A percentile compares a stretch with the other conserved stretches of the same genome.
Evolutionary conservation across 1,140 invertebrate species (phyloP).

Genomic region (Helicoverpa armigera): DNA sequence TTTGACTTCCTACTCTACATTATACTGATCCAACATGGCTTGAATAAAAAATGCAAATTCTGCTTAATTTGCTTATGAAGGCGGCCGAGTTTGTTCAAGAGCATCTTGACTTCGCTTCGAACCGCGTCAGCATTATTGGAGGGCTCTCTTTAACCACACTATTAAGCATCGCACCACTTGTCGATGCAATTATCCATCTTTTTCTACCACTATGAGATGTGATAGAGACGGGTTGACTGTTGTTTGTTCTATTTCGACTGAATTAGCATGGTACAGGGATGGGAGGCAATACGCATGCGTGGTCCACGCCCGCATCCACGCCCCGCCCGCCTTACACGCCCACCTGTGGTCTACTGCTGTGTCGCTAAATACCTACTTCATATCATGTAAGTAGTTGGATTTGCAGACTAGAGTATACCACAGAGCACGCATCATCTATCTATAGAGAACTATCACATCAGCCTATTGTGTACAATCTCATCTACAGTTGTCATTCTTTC

Average conservation of each 20-base stretch:
- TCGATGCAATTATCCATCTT: slow-evolving; percentile 67
- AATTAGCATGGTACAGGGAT: slow-evolving; percentile 67
- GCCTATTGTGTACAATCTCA: background rate
- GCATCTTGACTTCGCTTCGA: slow-evolving; percentile 57
- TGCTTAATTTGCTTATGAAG: slow-evolving; percentile 71
- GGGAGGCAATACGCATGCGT: slow-evolving; percentile 74
- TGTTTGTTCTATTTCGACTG: slow-evolving; percentile 55
- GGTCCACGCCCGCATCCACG: slow-evolving; percentile 66
- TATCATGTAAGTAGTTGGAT: background rate
- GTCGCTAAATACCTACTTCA: slow-evolving; percentile 53
- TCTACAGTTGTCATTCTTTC: background rate
- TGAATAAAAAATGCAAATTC: slow-evolving; percentile 66
- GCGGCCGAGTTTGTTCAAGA: slow-evolving; percentile 80
- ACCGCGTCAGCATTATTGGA: slow-evolving; percentile 74
- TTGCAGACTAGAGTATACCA: background rate
- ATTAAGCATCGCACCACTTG: slow-evolving; percentile 62
- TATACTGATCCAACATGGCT: slow-evolving; percentile 27
- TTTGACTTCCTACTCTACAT: background rate
- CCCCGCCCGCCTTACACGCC: slow-evolving; percentile 80
- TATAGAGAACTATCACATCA: background rate
- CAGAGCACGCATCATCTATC: background rate
- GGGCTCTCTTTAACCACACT: slow-evolving; percentile 69
- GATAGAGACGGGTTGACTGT: slow-evolving; percentile 72
- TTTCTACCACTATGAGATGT: slow-evolving; percentile 69
- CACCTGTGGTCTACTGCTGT: slow-evolving; percentile 73